Percentiles rank a stretch among this genome's conserved stretches.
Conservation (phyloP, 2,113 vertebrate species). For the Monopterus albus region DNA sequence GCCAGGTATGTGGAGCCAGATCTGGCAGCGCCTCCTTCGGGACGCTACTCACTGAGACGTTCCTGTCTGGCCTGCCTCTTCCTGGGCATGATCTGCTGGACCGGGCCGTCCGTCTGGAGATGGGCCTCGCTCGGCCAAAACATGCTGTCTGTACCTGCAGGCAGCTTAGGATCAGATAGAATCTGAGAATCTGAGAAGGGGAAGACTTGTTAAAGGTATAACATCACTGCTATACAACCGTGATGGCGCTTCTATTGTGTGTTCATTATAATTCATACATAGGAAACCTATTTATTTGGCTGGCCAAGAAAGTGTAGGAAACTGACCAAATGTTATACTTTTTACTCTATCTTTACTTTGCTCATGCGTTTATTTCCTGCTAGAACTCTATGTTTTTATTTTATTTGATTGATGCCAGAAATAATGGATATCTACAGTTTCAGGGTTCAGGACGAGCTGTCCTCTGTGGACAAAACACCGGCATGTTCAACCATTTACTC, state of each 20-base stretch:
- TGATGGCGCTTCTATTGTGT: not conserved
- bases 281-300: not conserved
- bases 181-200: not conserved
- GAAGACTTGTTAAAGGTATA: not conserved
- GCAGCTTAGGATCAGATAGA: not conserved
- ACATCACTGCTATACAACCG: not conserved
- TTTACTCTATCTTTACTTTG: not conserved
- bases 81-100: slow-evolving; percentile 49
- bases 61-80: slow-evolving; percentile 54
- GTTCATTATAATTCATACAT: slow-evolving; percentile 5
- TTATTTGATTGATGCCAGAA: too few relatives aligned
- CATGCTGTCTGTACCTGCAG: not conserved
- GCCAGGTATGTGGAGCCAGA: slow-evolving; percentile 66
- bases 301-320: not conserved
- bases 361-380: too few relatives aligned
- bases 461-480: too few relatives aligned
- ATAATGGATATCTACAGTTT: not conserved
- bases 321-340: not conserved
- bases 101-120: slow-evolving; percentile 45
- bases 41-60: slow-evolving; percentile 58
- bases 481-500: too few relatives aligned
- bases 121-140: not conserved
- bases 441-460: too few relatives aligned
- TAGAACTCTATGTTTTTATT: not conserved
- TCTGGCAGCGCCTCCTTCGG: slow-evolving; percentile 61